Evolutionary conservation across 2,888 invertebrate species (phyloP), one percentile per base, ranked within the genome.

Genomic region (Leucophenga montana): DNA sequence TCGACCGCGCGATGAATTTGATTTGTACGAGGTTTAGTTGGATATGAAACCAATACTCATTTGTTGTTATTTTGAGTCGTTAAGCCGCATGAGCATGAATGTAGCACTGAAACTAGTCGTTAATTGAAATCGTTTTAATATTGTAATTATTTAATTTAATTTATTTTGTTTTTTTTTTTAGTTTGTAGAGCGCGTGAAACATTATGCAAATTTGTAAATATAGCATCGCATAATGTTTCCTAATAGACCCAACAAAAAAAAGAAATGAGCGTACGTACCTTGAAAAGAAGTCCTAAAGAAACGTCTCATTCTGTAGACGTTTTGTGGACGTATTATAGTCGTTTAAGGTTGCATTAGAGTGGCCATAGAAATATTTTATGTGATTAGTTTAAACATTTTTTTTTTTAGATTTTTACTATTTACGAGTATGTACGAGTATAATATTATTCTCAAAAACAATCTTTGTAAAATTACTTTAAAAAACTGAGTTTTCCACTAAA

Each of bases 211-310:
- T 80, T 39, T 88, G 87, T 87, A 88, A 74, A 88, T 88, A 87
- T 83, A 84, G 84, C 11, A 73, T 73, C 68, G 77, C 78, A 77
- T 74, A 79, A 75, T 77, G 80, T 72, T 69, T 69, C 69, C 48
- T 71, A 77, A 69, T 48, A 31, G 18, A 50, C 8, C 14, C 9
- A 11, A 27, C 0, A 48, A 16, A 3, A 56, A 61, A 48, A 18
- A 71, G 69, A 77, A 73, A 75, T 76, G 87, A 88, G 88, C 87
- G 87, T 85, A 84, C 82, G 87, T 87, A 87, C 87, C 87, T 87
- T 87, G 76, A 86, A 83, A 82, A 84, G 22, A 64, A 39, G 39
- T 39, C 39, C 39, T 11, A 39, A 39, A 39, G 11, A 39, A 39
- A 39, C 39, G 39, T 39, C 39, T 39, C 39, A 39, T 39, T 39